Evolutionary conservation across 2,888 invertebrate species (phyloP), one percentile per base, ranked within the genome.

Genomic region (Chymomyza procnemis): DNA sequence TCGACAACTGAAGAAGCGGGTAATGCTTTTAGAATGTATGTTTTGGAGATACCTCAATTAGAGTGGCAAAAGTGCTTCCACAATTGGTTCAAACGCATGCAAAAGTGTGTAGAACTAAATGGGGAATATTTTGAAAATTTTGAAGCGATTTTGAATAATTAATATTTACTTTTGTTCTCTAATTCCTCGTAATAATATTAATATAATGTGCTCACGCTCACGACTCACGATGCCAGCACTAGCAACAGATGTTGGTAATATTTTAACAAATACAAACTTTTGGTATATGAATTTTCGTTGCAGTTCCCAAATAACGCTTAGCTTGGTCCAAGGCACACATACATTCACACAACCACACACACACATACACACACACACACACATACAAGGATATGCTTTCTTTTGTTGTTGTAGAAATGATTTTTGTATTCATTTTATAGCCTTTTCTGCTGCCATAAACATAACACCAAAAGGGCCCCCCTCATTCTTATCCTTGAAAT

Each of bases 341-440:
- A 55, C 64, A 66, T 59, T 56, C 54, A 58, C 47, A 6, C 74
- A 80, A 61, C 64, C 61, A 58, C 54, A 58, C 47, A 6, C 74
- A 80, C 64, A 66, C 61, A 58, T 50, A 58, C 47, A 6, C 74
- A 80, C 64, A 66, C 61, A 58, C 54, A 58, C 47, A 8, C 74
- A 80, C 64, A 66, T 41, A 8, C 74, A 80, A 22, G 52, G 18
- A 54, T 54, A 54, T 54, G 54, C 22, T 54, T 21, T 54, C 50
- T 50, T 50, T 50, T 19, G 19, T 50, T 21, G 14, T 54, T 54
- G 21, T 41, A 41, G 34, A 12, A 41, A 9, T 81, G 76, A 72
- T 85, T 82, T 76, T 85, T 76, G 80, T 81, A 78, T 81, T 81
- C 85, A 76, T 80, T 76, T 85, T 85, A 85, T 80, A 78, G 85